Base-by-base conservation (phyloP, 2,113 vertebrate genomes). In the Neogobius melanostomus region DNA sequence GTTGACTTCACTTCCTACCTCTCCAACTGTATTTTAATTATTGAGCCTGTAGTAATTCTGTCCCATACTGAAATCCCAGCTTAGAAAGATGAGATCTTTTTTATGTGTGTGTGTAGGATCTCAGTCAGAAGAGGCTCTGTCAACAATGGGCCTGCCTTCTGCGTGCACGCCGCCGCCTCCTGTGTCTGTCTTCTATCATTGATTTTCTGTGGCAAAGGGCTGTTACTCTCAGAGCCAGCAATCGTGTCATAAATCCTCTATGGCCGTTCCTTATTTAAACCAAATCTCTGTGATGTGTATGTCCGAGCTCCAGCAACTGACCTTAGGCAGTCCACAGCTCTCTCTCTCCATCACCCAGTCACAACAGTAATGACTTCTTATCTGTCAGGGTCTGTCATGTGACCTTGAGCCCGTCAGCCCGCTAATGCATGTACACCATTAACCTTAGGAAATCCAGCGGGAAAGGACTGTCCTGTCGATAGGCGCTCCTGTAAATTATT, bases 361-460 rank as follows among this genome's bases (percentile, higher is more conserved):
- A 57, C 59, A 76, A 64, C 76, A 84, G 80, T 79, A 50, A 80
- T 64, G 42, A 42, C 46, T 68, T 82, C 68, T 84, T 93, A 91
- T 90, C 79, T 64, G 0, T 75, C 71, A 88, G 90, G 85, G 84
- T 83, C 87, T 69, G 67, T 76, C 76, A 72, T 48, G 85, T 69
- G 85, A 92, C 89, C 87, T 89, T 82, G 82, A 64, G 78, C 81
- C 59, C 90, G 88, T 91, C 82, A 83, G 87, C 89, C 66, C 67
- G 77, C 88, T 85, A 83, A 85, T 80, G 78, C 70, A 62, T 85
- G 84, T 64, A 73, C 51, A 79, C 90, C 90, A 91, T 95, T 95
- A 94, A 92, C 91, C 91, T 71, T 73, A 70, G 49, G 17, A 47
- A 88, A 81, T 87, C 84, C 86, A 70, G 2, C 0, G 60, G 74